phyloP scores from a whole-genome alignment of 2,888 invertebrate genomes.

The Thera obeliscata region DNA sequence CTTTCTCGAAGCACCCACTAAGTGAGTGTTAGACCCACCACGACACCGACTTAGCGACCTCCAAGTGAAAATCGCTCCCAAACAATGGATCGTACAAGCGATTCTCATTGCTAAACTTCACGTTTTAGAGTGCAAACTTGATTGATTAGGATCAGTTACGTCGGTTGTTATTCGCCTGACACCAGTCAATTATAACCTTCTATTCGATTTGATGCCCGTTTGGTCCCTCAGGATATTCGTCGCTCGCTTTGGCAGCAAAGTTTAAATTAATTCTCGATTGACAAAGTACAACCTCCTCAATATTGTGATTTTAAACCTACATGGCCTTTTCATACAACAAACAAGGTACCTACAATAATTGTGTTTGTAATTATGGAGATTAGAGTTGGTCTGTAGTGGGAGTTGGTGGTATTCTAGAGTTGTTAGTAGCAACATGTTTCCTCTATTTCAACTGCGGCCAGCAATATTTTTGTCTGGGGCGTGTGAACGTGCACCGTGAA shows the following conservation, averaged over 20 bases:
- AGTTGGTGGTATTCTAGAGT: constrained; percentile 22
- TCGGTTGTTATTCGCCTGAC: constrained; percentile 68
- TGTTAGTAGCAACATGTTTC: constrained; percentile 32
- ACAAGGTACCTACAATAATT: constrained; percentile 46
- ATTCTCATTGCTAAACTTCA: constrained; percentile 44
- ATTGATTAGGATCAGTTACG: constrained; percentile 53
- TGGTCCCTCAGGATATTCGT: constrained; percentile 69
- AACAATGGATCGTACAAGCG: constrained; percentile 31
- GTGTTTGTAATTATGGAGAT: constrained; percentile 35
- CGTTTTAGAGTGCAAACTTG: constrained; percentile 60
- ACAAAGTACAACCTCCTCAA: constrained; percentile 72
- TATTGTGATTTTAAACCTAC: constrained; percentile 70
- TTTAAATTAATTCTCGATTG: constrained; percentile 82
- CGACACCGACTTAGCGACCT: constrained; percentile 54
- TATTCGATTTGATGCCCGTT: constrained; percentile 79
- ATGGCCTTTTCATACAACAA: constrained; percentile 55
- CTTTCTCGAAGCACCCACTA: constrained; percentile 70
- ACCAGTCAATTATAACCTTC: constrained; percentile 78
- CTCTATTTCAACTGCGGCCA: constrained; percentile 41
- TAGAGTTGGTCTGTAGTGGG: constrained; percentile 6
- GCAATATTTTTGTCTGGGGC: constrained; percentile 59
- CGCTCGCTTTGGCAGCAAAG: constrained; percentile 77
- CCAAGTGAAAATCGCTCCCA: constrained; percentile 53
- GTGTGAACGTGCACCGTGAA: constrained; percentile 56
- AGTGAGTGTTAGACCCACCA: constrained; percentile 67